Evolutionary conservation across 1,140 invertebrate genomes (phyloP).

Genomic region (Drosophila sp.): DNA sequence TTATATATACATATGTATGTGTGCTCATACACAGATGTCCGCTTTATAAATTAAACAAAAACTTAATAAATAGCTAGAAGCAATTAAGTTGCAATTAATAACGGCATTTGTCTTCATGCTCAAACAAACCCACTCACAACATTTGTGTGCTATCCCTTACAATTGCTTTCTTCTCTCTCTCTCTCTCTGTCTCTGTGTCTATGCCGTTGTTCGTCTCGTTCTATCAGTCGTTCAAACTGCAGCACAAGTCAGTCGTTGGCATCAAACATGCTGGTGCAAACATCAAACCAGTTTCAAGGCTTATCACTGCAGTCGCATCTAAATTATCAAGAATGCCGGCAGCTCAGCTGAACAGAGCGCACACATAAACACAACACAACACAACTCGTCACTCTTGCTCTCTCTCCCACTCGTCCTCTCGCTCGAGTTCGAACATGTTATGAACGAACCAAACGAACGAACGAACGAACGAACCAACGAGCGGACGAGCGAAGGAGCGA

Average conservation of each 20-base stretch:
- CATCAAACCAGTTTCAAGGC: constrained; percentile 75
- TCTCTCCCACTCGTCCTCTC: constrained; percentile 2
- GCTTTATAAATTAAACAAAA: constrained; percentile 70
- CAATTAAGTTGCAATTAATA: constrained; percentile 78
- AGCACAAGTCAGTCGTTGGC: constrained; percentile 30
- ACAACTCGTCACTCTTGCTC: constrained; percentile 22
- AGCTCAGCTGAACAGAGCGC: constrained; percentile 43
- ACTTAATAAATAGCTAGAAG: constrained; percentile 75
- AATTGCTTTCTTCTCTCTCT: background rate
- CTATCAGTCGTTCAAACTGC: constrained; percentile 49
- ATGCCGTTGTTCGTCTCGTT: background rate
- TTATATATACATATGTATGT: too few species aligned
- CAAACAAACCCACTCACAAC: constrained; percentile 16
- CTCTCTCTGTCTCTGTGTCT: background rate
- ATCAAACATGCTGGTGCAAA: constrained; percentile 69
- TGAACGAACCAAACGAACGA: too few species aligned
- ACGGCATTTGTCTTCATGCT: constrained; percentile 47
- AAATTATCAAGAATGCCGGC: constrained; percentile 77
- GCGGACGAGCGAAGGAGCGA: constrained; percentile 25
- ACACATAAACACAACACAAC: constrained; percentile 71
- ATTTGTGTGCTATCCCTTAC: background rate
- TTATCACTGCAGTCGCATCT: constrained; percentile 73
- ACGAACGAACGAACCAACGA: too few species aligned
- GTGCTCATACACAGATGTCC: constrained; percentile 34
- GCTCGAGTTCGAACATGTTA: constrained; percentile 67